Conservation (phyloP, 2,797 vertebrate species). For the Rostrhamus sociabilis region DNA sequence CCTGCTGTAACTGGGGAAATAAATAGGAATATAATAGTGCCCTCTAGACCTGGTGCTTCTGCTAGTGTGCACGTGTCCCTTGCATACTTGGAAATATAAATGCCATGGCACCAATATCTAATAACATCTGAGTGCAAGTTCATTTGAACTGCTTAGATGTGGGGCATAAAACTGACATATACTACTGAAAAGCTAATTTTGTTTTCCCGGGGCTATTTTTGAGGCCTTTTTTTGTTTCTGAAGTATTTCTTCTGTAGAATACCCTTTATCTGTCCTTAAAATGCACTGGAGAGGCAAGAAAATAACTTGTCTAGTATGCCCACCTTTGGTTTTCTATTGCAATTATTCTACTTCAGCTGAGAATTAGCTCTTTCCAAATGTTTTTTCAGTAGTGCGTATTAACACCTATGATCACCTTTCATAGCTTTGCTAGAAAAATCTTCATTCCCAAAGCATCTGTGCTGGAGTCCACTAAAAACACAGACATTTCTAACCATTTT, state of each 20-base stretch:
- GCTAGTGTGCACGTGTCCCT: background rate
- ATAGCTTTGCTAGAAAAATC: background rate
- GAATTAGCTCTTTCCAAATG: background rate
- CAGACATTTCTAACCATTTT: background rate
- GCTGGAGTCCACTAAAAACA: background rate
- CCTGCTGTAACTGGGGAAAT: conserved; percentile 5
- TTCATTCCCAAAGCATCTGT: background rate
- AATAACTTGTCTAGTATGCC: background rate
- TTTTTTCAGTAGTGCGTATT: background rate
- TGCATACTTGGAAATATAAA: conserved; percentile 28
- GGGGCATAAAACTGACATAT: conserved; percentile 5
- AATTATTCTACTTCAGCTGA: background rate
- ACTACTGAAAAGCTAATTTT: conserved; percentile 18
- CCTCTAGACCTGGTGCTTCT: conserved; percentile 46
- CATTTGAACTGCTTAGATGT: conserved; percentile 18
- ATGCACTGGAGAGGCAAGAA: background rate
- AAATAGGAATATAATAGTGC: conserved; percentile 31
- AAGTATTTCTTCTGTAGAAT: background rate
- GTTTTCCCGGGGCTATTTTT: background rate
- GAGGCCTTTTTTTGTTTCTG: background rate
- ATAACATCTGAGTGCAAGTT: conserved; percentile 31
- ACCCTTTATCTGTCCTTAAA: background rate
- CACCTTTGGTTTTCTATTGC: background rate
- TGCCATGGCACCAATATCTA: conserved; percentile 28
- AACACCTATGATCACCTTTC: background rate